phyloP scores from a whole-genome alignment of 2,113 vertebrate species.

The Pan troglodytes region NHGRI_mPanTro3-v2.1_pri NC_072408.2:119626001-119626500 shows the following conservation, averaged over 20 bases:
- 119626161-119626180: neutral
- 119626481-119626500: neutral
- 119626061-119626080: neutral
- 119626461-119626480: neutral
- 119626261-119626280: neutral
- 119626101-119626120: neutral
- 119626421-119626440: neutral
- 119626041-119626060: conserved; percentile 17
- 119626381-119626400: neutral
- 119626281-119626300: neutral
- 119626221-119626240: conserved; percentile 68
- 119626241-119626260: neutral
- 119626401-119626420: neutral
- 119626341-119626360: neutral
- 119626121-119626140: neutral
- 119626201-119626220: neutral
- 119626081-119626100: neutral
- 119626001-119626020: neutral
- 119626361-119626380: neutral
- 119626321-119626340: neutral
- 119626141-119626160: neutral
- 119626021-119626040: neutral
- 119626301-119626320: neutral
- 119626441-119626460: neutral
- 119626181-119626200: neutral